A percentile compares a stretch with the other conserved stretches of the same genome.
These are phyloP conservation scores for Meles meles DNA, from an alignment of 2,113 vertebrate genomes.

Conservation along the genomic window DNA sequence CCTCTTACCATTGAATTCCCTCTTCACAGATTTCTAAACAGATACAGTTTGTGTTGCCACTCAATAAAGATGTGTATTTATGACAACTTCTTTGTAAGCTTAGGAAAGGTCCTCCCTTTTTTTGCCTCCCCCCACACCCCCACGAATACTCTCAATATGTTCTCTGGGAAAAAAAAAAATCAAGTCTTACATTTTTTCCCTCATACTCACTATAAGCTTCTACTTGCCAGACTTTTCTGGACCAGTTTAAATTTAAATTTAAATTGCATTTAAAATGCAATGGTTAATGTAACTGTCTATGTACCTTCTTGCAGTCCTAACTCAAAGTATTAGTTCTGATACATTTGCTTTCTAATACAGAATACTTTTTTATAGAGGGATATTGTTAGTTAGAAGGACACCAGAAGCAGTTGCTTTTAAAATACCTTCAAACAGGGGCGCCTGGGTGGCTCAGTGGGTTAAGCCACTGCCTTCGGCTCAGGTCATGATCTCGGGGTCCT, in stretches of 20 bases:
- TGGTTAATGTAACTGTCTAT: background rate
- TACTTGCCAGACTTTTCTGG: background rate
- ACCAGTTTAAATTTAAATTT: too few relatives aligned
- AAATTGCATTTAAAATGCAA: too few relatives aligned
- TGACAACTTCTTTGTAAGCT: background rate
- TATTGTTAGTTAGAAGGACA: slow-evolving; percentile 21
- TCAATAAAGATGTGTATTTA: background rate
- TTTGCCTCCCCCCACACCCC: background rate
- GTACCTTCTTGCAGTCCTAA: background rate
- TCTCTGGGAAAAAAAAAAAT: background rate
- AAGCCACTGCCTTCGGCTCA: too few relatives aligned
- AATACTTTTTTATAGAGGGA: background rate
- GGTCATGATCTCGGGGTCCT: too few relatives aligned
- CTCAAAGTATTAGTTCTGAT: background rate
- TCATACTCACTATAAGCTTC: background rate
- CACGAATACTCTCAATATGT: background rate
- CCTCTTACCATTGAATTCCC: background rate
- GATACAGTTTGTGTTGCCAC: background rate
- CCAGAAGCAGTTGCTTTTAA: slow-evolving; percentile 42
- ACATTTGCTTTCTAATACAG: slow-evolving; percentile 28
- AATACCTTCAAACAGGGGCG: slow-evolving; percentile 26
- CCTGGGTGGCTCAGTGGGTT: too few relatives aligned
- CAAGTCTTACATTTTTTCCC: background rate
- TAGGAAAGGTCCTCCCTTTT: background rate
- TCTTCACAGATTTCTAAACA: background rate